These are phyloP conservation scores for Mus minutoides DNA, from an alignment of 2,797 vertebrate genomes.

Conservation along the genomic window DNA sequence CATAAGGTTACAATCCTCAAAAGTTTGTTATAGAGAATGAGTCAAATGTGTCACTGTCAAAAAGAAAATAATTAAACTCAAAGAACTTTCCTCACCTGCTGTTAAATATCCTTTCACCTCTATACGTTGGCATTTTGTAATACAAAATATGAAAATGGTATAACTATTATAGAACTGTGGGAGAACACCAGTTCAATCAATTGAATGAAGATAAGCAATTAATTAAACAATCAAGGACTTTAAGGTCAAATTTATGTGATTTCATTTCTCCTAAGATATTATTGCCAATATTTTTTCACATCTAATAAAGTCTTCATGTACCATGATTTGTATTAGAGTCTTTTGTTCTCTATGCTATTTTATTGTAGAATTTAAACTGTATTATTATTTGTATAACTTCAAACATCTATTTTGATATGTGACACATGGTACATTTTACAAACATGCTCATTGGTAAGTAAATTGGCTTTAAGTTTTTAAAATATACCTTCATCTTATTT, in stretches of 20 bases:
- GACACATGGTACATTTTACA: neutral
- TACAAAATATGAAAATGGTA: neutral
- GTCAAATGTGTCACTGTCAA: neutral
- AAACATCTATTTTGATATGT: neutral
- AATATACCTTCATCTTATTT: neutral
- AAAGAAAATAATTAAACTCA: constrained; percentile 2
- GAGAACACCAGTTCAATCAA: neutral
- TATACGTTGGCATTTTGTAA: neutral
- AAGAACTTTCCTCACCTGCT: neutral
- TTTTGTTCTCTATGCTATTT: neutral
- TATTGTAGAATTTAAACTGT: neutral
- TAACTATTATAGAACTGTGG: neutral
- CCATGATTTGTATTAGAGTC: neutral
- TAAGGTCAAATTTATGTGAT: neutral
- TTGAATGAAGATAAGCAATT: neutral
- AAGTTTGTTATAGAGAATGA: neutral
- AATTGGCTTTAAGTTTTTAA: neutral
- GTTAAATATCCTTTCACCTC: neutral
- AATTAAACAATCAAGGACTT: neutral
- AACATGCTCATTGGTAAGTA: neutral
- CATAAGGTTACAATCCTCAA: neutral
- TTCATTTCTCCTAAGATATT: neutral
- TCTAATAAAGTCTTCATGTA: neutral
- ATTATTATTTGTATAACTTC: neutral
- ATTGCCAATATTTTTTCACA: neutral